Percentiles rank a stretch among this genome's conserved stretches.
Conservation (phyloP, 2,113 vertebrate genomes). For the Macroglossus sobrinus region DNA sequence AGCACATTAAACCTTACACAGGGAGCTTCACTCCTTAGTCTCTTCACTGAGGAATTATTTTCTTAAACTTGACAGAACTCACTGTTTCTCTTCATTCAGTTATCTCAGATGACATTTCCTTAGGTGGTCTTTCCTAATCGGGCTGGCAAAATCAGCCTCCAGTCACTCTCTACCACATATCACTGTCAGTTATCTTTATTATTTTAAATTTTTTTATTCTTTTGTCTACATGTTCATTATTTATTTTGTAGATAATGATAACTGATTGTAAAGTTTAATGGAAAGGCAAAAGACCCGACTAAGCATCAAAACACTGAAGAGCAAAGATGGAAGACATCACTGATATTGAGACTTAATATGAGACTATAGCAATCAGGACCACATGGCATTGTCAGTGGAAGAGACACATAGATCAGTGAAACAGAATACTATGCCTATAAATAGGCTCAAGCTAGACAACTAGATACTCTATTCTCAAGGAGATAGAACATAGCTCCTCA, state of each 20-base stretch:
- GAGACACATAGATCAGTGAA: background rate
- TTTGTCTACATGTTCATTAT: background rate
- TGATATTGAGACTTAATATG: background rate
- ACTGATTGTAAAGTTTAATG: background rate
- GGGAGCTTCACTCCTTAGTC: background rate
- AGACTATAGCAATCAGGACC: background rate
- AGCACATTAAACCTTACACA: background rate
- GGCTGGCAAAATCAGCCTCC: background rate
- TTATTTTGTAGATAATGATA: background rate
- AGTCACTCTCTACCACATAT: background rate
- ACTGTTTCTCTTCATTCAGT: background rate
- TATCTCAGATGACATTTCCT: background rate
- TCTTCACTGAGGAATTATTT: background rate
- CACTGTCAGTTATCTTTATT: background rate
- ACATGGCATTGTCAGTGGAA: background rate
- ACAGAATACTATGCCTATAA: background rate
- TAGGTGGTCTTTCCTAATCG: background rate
- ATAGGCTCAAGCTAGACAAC: no score
- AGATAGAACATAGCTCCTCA: background rate
- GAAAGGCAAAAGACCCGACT: background rate
- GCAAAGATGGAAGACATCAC: background rate
- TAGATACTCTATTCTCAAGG: background rate
- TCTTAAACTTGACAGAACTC: background rate
- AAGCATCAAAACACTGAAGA: background rate
- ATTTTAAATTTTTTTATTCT: background rate